phyloP scores from a whole-genome alignment of 1,140 invertebrate genomes.

The Hyphantria cunea region DNA sequence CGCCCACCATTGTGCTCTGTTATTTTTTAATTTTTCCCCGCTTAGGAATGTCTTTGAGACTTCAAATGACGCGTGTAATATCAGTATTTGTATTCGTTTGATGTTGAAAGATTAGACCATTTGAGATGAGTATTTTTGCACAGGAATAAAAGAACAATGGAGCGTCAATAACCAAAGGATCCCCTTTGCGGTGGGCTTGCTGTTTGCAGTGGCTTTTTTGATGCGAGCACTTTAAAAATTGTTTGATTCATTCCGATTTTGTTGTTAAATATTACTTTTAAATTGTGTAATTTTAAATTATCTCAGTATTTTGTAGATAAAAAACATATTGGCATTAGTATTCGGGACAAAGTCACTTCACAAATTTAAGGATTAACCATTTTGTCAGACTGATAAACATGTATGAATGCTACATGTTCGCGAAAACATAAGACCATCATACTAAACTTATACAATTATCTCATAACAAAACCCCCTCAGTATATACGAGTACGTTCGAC shows the following conservation, averaged over 20 bases:
- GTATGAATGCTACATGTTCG: no score
- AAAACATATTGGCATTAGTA: no score
- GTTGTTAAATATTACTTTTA: constrained; percentile 10
- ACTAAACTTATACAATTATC: constrained; percentile 17
- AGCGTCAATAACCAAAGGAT: constrained; percentile 54
- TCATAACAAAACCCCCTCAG: constrained; percentile 3
- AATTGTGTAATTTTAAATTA: no score
- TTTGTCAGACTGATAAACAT: no score
- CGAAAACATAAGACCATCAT: no score
- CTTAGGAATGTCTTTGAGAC: constrained; percentile 76
- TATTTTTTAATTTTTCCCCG: constrained; percentile 78
- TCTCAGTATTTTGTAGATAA: no score
- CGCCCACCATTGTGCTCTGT: constrained; percentile 51
- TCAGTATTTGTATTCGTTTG: constrained; percentile 73
- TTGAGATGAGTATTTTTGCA: constrained; percentile 72
- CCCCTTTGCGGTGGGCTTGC: constrained; percentile 57
- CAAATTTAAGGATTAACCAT: no score
- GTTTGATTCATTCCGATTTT: constrained; percentile 22
- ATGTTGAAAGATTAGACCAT: constrained; percentile 75
- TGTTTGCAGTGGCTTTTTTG: constrained; percentile 42
- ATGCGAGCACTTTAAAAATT: constrained; percentile 37
- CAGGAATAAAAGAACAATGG: constrained; percentile 58
- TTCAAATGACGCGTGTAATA: constrained; percentile 81
- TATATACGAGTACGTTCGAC: not conserved
- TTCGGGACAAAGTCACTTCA: no score